Evolutionary conservation across 2,888 invertebrate species (phyloP), one percentile per base, ranked within the genome.

Genomic region (Galerucella calmariensis): DNA sequence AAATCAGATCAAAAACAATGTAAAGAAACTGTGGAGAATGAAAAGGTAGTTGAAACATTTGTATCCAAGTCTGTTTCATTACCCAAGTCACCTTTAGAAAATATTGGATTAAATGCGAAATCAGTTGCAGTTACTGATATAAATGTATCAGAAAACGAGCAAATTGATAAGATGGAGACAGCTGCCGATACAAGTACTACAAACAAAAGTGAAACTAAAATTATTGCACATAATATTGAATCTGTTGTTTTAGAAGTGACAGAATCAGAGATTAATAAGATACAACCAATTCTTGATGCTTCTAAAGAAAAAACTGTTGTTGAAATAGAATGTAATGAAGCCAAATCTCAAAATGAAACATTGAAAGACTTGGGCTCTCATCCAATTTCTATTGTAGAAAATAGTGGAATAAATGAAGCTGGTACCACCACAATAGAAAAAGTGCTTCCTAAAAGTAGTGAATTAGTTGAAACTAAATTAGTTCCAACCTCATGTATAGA

Each of bases 191-290:
- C 46, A 9, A 46, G 46, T 46, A 46, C 27, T 27, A 48, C 14
- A 14, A 51, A 14, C 41, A 14, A 35, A 35, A 41, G 14, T n/a
- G 41, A 41, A 10, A 2, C 41, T 41, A 2, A 14, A 14, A 44
- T 41, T 41, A 41, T 41, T 41, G 35, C 35, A 8, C 35, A 20
- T 65, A 65, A 56, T 27, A 24, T 46, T 24, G 14, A 20, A 69
- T 41, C 24, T n/a, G 75, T 71, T 53, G 41, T 67, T 20, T 35
- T n/a, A 2, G 16, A 62, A 73, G 46, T 59, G 44, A 44, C 61
- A 66, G 63, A 14, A 41, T 67, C 67, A 24, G 20, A 72, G 35
- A 1, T 10, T 48, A 53, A n/a, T 69, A 65, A 69, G 12, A 41
- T 51, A 44, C 35, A 53, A 70, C 67, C 46, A 73, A 53, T 67